Evolutionary conservation across 2,113 vertebrate species (phyloP).

Genomic region (Chaetorhynchus papuensis): DNA sequence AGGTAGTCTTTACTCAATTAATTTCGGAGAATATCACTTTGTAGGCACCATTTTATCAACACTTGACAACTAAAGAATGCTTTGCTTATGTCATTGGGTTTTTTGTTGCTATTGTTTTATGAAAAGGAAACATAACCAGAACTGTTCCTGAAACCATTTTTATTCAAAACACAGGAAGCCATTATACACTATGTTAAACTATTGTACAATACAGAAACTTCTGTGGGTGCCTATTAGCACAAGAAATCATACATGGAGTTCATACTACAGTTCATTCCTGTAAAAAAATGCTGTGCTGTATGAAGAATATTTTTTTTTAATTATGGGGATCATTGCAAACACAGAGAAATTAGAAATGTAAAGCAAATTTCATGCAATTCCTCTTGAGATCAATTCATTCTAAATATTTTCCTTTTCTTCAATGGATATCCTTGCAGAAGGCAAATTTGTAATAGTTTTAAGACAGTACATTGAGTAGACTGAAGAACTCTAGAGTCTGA

Average conservation of each 20-base stretch:
- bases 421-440: neutral
- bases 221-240: neutral
- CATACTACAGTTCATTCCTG: neutral
- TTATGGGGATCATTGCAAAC: neutral
- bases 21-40: slow-evolving; percentile 45
- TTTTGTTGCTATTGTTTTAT: neutral
- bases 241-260: neutral
- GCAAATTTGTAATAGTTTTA: neutral
- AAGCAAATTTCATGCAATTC: neutral
- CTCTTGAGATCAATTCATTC: neutral
- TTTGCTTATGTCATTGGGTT: neutral
- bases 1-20: slow-evolving; percentile 51
- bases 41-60: slow-evolving; percentile 16
- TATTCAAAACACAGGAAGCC: neutral
- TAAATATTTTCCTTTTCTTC: neutral
- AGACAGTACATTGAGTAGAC: neutral
- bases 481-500: neutral
- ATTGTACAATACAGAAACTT: neutral
- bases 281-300: neutral
- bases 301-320: neutral
- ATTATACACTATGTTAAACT: neutral
- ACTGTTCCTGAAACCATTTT: neutral
- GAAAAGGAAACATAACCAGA: neutral
- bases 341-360: neutral
- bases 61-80: neutral